Conservation (phyloP, 2,113 vertebrate genomes). For the Eudorcas thomsonii region DNA sequence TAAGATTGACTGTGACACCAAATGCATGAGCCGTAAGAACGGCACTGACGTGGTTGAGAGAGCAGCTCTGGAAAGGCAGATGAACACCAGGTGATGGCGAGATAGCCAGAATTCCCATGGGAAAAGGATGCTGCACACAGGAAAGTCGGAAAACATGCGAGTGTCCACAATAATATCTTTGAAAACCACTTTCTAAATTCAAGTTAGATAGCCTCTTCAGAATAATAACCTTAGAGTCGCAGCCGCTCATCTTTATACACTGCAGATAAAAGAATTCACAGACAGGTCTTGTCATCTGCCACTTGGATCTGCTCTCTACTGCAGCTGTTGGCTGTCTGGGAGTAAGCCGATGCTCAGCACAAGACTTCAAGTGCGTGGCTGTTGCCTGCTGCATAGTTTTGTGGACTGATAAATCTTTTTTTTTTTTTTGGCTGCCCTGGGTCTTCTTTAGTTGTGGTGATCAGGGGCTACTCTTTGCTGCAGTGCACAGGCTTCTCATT, state of each 20-base stretch:
- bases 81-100: not conserved
- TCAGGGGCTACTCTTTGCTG: not conserved
- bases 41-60: not conserved
- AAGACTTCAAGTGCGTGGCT: not conserved
- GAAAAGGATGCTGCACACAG: not conserved
- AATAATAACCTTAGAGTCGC: not conserved
- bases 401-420: not conserved
- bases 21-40: not conserved
- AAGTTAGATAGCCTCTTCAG: not conserved
- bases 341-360: not conserved
- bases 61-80: not conserved
- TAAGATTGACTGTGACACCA: not conserved
- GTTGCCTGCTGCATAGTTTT: not conserved
- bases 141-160: not conserved
- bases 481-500: not conserved
- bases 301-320: not conserved
- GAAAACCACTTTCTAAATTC: slow-evolving; percentile 35
- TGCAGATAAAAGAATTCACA: not conserved
- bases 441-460: not conserved
- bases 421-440: not conserved
- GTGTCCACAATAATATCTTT: not conserved
- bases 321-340: not conserved
- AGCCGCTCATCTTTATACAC: not conserved
- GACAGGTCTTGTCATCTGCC: not conserved
- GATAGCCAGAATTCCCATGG: not conserved